Base-by-base conservation (phyloP, 2,888 invertebrate species). In the Ichneumoninae sp. region DNA sequence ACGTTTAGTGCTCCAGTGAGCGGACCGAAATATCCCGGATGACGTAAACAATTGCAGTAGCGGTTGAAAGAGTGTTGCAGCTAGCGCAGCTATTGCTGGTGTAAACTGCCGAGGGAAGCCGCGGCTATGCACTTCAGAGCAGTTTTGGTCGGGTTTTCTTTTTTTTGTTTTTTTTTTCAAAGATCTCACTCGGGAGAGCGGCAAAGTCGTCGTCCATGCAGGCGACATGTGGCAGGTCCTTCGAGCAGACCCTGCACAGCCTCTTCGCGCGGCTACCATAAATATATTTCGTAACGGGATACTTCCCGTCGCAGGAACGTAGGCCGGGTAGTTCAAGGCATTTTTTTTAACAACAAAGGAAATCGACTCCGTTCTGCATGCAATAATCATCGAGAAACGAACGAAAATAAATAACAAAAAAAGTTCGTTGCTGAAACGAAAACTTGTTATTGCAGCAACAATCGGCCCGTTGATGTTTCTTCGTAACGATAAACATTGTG, bases 271-370 rank as follows among this genome's bases (percentile, higher is more conserved):
- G 68, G 84, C 76, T 36, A 83, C 86, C 90, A 86, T 89, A 91
- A 91, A 91, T 90, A 90, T 86, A 82, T 75, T 79, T 77, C 80
- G 90, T 89, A 90, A 91, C 87, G 87, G 88, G 87, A 90, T 90
- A 91, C 86, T 90, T 91, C 90, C 90, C 88, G 89, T 77, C 86
- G 79, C 77, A 30, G 22, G 68, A 77, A 62, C 71, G 62, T 36
- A 54, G 65, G 8, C 76, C 71, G 47, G 44, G 26, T 6, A 60
- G 47, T 60, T 13, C 62, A 33, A 40, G 52, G 54, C 50, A 47
- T 47, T 47, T 75, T 30, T 82, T 84, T 84, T 84, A 88, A 87
- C 84, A 85, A 87, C 87, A 88, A 88, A 87, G 80, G 85, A 68
- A 85, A 84, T 83, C 86, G 87, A 87, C 82, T 87, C 84, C 86